Base-by-base conservation (phyloP, 2,797 vertebrate genomes). In the Urophycis tenuis region DNA sequence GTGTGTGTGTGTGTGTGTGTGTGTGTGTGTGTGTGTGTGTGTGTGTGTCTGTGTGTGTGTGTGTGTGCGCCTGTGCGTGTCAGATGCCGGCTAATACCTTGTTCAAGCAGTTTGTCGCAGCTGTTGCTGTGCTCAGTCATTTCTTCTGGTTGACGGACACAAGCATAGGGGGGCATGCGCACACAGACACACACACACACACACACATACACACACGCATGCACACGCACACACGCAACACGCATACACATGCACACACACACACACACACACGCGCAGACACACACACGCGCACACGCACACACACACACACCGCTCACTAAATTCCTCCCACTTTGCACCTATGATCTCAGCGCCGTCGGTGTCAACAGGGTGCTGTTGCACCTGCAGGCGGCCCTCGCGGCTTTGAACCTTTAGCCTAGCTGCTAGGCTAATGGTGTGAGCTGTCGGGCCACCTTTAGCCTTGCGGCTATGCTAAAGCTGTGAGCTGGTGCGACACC, bases 61-160 rank as follows among this genome's bases (percentile, higher is more conserved):
- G 39, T 14, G 36, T 15, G 36, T 25, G 53, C 71, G 71, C 67
- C 64, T n/a, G 33, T 29, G 74, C 74, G 81, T 79, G 85, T 87
- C 81, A 77, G 72, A 81, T 82, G 83, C 85, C 70, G 11, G 75
- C 72, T 84, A 88, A 82, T 79, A 67, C 85, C 29, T 80, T 87
- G 85, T 86, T 86, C 76, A 45, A 78, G 84, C 83, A 83, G 81
- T 79, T 77, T 77, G 80, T 88, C 86, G 84, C 91, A 92, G 90
- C 92, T 92, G 91, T 77, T 91, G 85, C 81, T 86, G 81, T 76
- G 84, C 81, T 91, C 86, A 84, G 83, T 90, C 88, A 85, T 77
- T 86, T 84, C 31, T 31, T 75, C 72, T 77, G 1, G 71, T 33
- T 90, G 89, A 90, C 81, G 82, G 86, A 87, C 86, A 82, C 76